Evolutionary conservation across 2,797 vertebrate species (phyloP).

Genomic region (Triplophysa yarkandensis): DNA sequence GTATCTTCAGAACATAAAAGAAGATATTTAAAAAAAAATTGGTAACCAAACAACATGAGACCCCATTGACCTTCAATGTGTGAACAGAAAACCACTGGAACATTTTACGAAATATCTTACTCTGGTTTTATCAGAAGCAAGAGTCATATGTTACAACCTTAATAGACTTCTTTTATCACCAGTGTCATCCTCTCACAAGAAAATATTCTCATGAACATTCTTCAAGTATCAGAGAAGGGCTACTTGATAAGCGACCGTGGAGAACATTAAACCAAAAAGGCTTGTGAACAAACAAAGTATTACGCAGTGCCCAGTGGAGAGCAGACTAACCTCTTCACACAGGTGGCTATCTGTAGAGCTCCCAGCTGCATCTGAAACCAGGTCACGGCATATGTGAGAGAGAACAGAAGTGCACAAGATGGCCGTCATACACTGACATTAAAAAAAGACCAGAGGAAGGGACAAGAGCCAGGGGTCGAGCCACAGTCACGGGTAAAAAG

Average conservation of each 20-base stretch:
- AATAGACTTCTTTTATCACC: background rate
- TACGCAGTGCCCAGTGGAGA: background rate
- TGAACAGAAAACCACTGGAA: too few species aligned
- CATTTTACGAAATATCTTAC: too few species aligned
- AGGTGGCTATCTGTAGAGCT: slow-evolving; percentile 44
- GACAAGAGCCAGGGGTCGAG: slow-evolving; percentile 11
- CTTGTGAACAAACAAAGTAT: background rate
- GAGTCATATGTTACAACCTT: too few species aligned
- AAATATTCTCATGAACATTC: background rate
- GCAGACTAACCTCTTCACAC: slow-evolving; percentile 38
- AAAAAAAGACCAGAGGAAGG: slow-evolving; percentile 22
- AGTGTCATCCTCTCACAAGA: background rate
- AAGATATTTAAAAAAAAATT: too few species aligned
- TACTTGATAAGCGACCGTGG: background rate
- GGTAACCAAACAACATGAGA: too few species aligned
- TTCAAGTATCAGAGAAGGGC: background rate
- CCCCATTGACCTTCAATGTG: too few species aligned
- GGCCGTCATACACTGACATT: slow-evolving; percentile 35
- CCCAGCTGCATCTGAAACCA: slow-evolving; percentile 45
- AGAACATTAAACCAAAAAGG: background rate
- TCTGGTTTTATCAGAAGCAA: too few species aligned
- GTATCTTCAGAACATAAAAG: too few species aligned
- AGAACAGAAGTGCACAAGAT: slow-evolving; percentile 39
- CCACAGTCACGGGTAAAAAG: slow-evolving; percentile 15
- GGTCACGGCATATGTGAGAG: slow-evolving; percentile 41